Conservation (phyloP, 2,888 invertebrate species). For the Teleogryllus oceanicus region DNA sequence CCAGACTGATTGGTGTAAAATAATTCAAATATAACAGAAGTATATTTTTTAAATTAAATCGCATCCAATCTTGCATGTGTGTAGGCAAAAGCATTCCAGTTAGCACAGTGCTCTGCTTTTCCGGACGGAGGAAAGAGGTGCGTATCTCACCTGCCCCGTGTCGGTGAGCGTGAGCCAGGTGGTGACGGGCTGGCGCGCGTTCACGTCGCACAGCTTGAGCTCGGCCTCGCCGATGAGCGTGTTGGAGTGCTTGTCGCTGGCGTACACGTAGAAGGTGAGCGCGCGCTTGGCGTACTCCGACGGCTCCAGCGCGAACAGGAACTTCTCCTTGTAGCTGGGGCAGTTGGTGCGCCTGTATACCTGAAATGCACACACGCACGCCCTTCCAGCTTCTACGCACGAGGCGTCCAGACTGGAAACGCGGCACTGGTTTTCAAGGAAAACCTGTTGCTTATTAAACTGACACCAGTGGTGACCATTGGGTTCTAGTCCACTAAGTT, state of each 20-base stretch:
- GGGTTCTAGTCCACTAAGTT: too few relatives aligned
- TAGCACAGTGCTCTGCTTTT: too few relatives aligned
- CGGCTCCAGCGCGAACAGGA: constrained; percentile 61
- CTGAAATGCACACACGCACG: constrained; percentile 54
- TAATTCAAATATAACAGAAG: too few relatives aligned
- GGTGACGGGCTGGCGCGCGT: constrained; percentile 63
- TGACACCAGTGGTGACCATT: too few relatives aligned
- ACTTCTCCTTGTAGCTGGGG: constrained; percentile 74
- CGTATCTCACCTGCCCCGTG: constrained; percentile 58
- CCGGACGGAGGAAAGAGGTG: neutral
- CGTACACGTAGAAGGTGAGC: constrained; percentile 66
- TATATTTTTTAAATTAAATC: too few relatives aligned
- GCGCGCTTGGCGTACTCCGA: constrained; percentile 57
- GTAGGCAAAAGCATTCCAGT: too few relatives aligned
- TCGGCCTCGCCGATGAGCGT: constrained; percentile 66
- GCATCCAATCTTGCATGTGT: too few relatives aligned
- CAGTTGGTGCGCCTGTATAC: constrained; percentile 64
- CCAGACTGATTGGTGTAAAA: too few relatives aligned
- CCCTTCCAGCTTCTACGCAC: constrained; percentile 47
- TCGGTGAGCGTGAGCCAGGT: constrained; percentile 77
- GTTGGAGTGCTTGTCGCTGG: constrained; percentile 60
- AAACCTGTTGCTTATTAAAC: too few relatives aligned
- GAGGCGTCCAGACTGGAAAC: too few relatives aligned
- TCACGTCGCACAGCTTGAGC: constrained; percentile 61
- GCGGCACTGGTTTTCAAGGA: too few relatives aligned